Conservation (phyloP, 2,113 vertebrate genomes). For the Phrynocephalus versicolor region DNA sequence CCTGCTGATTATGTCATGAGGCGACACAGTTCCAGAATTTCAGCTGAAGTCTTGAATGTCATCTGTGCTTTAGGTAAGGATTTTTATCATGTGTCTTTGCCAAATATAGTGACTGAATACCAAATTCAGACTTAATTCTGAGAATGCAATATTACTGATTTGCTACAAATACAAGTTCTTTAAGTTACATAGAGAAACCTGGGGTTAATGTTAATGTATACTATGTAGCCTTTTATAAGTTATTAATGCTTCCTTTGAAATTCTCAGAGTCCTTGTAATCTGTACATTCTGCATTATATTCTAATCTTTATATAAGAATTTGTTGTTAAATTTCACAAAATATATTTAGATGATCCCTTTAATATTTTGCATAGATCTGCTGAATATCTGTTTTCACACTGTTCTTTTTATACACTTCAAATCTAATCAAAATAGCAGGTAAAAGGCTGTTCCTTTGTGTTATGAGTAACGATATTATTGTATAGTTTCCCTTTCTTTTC, state of each 20-base stretch:
- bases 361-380: neutral
- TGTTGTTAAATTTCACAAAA: neutral
- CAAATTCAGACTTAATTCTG: neutral
- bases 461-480: neutral
- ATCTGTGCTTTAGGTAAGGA: too few relatives aligned
- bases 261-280: neutral
- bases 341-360: neutral
- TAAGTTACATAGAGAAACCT: neutral
- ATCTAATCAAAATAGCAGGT: neutral
- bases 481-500: constrained; percentile 23
- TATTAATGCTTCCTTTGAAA: neutral
- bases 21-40: too few relatives aligned
- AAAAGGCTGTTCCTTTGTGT: neutral
- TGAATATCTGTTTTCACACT: neutral
- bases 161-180: neutral
- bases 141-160: neutral
- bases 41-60: too few relatives aligned
- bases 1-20: too few relatives aligned
- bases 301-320: neutral
- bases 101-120: too few relatives aligned
- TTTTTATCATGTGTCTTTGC: too few relatives aligned
- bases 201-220: neutral
- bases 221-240: neutral
- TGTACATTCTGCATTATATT: neutral
- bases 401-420: neutral